Evolutionary conservation across 2,888 invertebrate genomes (phyloP).

Genomic region (Chloroclystis v-ata): DNA sequence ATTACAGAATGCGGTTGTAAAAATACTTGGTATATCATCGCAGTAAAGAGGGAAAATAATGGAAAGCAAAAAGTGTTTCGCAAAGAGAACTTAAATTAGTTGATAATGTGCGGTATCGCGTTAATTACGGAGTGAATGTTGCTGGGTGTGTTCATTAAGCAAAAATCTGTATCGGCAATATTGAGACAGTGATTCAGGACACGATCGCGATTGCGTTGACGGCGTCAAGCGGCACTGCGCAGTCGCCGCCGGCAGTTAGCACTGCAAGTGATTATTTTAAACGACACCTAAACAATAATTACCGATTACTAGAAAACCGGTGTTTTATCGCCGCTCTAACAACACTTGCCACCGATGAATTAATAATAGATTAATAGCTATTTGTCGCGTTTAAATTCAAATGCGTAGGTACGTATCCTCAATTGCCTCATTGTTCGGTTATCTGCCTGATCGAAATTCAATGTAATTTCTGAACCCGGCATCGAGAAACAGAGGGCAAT

Average conservation of each 20-base stretch:
- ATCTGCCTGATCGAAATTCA: conserved; percentile 16
- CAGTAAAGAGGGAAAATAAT: conserved; percentile 25
- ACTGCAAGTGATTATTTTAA: conserved; percentile 64
- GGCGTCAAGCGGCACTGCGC: conserved; percentile 46
- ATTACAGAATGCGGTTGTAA: conserved; percentile 21
- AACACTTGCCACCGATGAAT: conserved; percentile 39
- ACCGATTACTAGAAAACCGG: conserved; percentile 57
- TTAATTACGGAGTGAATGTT: conserved; percentile 64
- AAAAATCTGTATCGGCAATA: conserved; percentile 57
- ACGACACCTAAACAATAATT: conserved; percentile 71
- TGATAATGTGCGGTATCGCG: conserved; percentile 54
- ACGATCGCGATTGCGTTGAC: conserved; percentile 47
- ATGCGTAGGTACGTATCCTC: conserved; percentile 10
- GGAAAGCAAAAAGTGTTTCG: conserved; percentile 29
- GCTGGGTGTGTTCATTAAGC: conserved; percentile 58
- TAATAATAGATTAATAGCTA: conserved; percentile 42
- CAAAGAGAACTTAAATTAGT: conserved; percentile 42
- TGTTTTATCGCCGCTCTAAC: conserved; percentile 45
- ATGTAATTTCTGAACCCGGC: conserved; percentile 20
- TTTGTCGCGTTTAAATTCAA: conserved; percentile 30
- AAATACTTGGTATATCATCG: conserved; percentile 20
- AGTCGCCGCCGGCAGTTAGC: conserved; percentile 34
- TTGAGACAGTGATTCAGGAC: conserved; percentile 56
- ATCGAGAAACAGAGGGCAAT: conserved; percentile 23
- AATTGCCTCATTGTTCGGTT: conserved; percentile 14